Evolutionary conservation across 2,888 invertebrate species (phyloP), one percentile per base, ranked within the genome.

Genomic region (Panorpa germanica): DNA sequence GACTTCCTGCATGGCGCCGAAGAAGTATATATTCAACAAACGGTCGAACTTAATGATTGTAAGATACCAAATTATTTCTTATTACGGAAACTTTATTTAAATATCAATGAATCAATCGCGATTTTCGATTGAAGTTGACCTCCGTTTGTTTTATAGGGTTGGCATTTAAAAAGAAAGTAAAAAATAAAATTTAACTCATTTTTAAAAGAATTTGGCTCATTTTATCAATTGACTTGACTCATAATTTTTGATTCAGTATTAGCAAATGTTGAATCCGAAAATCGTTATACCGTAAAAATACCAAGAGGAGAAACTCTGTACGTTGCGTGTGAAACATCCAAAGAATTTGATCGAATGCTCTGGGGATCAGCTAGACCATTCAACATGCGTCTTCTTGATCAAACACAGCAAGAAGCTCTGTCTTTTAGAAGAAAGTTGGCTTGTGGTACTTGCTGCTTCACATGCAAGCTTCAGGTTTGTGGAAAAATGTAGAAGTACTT

Each of bases 361-460:
- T 80, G 78, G 48, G 82, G 83, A 4, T 63, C 70, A 1, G 61
- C 65, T 1, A 61, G 86, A 13, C 67, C 75, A 1, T 83, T 85
- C 50, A 61, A 63, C 36, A 72, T 91, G 63, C 74, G 71, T 43
- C 55, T 91, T 1, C 65, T 77, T 36, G 90, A 91, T 51, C 75
- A 70, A 47, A 70, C 72, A n/a, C 69, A 78, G 37, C 77, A 80
- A 44, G 82, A 82, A 49, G 80, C 83, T 1, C 63, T 90, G 46
- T 64, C 75, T 34, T 57, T 91, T 25, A 53, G 60, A 35, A 60
- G 83, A 38, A 63, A 75, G 25, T 55, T 82, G 1, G 71, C 78
- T 1, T 69, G 74, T 29, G 67, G 72, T 1, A 63, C 64, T 1
- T 72, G 76, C 37, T 70, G 70, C 41, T 77, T 73, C 44, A 74